Evolutionary conservation across 1,140 invertebrate species (phyloP).

Genomic region (Eupristina koningsbergeri): DNA sequence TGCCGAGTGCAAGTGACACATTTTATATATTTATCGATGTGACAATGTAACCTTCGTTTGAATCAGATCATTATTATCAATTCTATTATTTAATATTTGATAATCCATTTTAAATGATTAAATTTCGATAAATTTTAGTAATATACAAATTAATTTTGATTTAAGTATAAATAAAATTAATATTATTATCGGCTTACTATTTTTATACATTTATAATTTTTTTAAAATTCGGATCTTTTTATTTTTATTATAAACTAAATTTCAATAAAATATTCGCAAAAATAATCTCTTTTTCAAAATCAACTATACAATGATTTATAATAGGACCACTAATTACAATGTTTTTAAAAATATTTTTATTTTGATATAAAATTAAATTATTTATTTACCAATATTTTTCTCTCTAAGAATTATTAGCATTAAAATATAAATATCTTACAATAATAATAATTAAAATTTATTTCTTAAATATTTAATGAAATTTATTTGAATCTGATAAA

Average conservation of each 20-base stretch:
- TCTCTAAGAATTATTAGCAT: too few species aligned
- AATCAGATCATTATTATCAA: constrained; percentile 21
- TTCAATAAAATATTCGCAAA: neutral
- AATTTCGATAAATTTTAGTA: too few species aligned
- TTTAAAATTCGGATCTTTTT: neutral
- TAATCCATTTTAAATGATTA: constrained; percentile 60
- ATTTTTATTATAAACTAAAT: neutral
- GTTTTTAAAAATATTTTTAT: neutral
- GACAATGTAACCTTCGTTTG: constrained; percentile 37
- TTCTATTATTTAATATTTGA: constrained; percentile 26
- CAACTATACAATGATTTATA: too few species aligned
- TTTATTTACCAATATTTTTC: too few species aligned
- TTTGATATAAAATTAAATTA: neutral
- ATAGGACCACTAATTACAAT: neutral
- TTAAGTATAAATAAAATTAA: neutral
- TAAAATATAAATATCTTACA: too few species aligned
- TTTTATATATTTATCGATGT: constrained; percentile 31
- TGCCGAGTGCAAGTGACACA: constrained; percentile 21
- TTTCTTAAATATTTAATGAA: too few species aligned
- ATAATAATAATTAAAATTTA: too few species aligned
- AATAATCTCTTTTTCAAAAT: too few species aligned
- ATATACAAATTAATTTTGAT: neutral
- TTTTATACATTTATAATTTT: neutral
- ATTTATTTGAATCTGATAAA: too few species aligned
- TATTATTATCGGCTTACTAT: neutral